A percentile compares a stretch with the other conserved stretches of the same genome.
Evolutionary conservation across 2,888 invertebrate genomes (phyloP).

Genomic region (Hoplodrina ambigua): DNA sequence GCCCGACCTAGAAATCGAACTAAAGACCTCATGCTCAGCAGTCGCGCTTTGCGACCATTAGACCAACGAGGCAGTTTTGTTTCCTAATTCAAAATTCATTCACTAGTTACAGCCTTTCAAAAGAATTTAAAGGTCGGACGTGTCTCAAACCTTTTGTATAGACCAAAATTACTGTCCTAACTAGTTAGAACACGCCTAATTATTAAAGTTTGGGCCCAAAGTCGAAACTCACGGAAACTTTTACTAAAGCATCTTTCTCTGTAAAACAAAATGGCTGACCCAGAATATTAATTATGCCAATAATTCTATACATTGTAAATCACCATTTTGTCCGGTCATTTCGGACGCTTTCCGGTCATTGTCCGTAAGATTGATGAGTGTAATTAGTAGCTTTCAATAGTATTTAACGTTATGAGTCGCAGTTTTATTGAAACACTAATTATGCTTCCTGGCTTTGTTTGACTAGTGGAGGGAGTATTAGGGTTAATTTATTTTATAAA

Average conservation of each 20-base stretch:
- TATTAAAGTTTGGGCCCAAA: constrained; percentile 16
- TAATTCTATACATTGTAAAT: constrained; percentile 50
- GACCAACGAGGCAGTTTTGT: too few species aligned
- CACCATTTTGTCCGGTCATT: constrained; percentile 49
- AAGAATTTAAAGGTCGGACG: too few species aligned
- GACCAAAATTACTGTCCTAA: background rate
- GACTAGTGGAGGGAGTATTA: background rate
- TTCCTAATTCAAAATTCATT: too few species aligned
- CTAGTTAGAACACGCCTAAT: constrained; percentile 4
- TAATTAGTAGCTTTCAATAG: constrained; percentile 57
- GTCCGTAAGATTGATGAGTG: constrained; percentile 60
- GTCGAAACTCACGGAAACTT: constrained; percentile 15
- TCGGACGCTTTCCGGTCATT: constrained; percentile 55
- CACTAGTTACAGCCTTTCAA: too few species aligned
- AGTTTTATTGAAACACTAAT: constrained; percentile 50
- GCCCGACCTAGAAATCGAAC: too few species aligned
- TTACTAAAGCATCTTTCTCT: constrained; percentile 11
- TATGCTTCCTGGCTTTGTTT: constrained; percentile 15
- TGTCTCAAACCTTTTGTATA: constrained; percentile 1
- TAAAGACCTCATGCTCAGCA: too few species aligned
- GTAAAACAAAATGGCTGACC: constrained; percentile 20
- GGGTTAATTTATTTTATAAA: background rate
- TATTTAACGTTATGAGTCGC: constrained; percentile 47
- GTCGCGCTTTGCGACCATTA: too few species aligned
- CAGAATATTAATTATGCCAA: constrained; percentile 28